phyloP scores from a whole-genome alignment of 2,888 invertebrate species.

The Cantharis rufa region DNA sequence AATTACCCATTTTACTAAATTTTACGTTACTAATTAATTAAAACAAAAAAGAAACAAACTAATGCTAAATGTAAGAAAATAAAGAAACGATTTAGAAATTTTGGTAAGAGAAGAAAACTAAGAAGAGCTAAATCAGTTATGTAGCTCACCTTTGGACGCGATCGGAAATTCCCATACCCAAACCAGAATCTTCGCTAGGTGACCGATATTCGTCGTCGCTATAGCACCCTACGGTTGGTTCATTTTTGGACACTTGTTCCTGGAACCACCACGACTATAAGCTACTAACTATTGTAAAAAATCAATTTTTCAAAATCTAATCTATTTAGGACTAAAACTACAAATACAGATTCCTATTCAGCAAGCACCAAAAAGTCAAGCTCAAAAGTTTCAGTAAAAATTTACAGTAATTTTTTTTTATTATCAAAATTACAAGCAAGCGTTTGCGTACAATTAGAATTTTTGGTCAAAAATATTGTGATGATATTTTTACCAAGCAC shows the following conservation, averaged over 20 bases:
- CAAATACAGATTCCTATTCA: constrained; percentile 1
- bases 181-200: constrained; percentile 93
- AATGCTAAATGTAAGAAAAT: neutral
- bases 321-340: constrained; percentile 19
- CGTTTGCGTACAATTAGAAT: constrained; percentile 15
- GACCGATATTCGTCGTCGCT: constrained; percentile 73
- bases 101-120: neutral
- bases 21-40: neutral
- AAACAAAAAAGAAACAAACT: neutral
- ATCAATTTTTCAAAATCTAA: constrained; percentile 3
- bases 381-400: constrained; percentile 11
- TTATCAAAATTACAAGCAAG: constrained; percentile 18
- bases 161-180: constrained; percentile 82
- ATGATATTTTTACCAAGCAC: constrained; percentile 45
- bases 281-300: constrained; percentile 9
- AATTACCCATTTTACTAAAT: constrained; percentile 8
- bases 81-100: neutral
- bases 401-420: constrained; percentile 6
- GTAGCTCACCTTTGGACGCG: constrained; percentile 67
- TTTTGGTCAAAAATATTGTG: neutral
- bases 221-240: constrained; percentile 54
- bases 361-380: constrained; percentile 17
- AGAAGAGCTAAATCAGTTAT: neutral
- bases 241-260: constrained; percentile 63
- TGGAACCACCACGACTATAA: constrained; percentile 47